Percentiles rank a stretch among this genome's conserved stretches.
Conservation (phyloP, 2,113 vertebrate species). For the Burhinus bistriatus region DNA sequence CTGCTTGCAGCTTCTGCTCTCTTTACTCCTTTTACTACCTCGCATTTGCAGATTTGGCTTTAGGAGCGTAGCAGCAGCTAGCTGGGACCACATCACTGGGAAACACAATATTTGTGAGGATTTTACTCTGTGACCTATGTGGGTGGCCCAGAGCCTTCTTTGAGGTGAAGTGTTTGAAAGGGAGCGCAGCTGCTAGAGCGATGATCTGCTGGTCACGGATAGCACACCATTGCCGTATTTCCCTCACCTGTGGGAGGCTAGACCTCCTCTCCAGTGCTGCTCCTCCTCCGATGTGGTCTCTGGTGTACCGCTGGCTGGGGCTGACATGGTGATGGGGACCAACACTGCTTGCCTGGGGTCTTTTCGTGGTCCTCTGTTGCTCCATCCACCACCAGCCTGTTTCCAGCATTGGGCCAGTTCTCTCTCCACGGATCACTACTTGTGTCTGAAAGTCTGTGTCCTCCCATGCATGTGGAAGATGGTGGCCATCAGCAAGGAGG, state of each 20-base stretch:
- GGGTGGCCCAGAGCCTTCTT: not conserved
- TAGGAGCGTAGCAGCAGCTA: not conserved
- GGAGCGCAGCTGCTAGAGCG: rapidly evolving
- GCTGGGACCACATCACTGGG: not conserved
- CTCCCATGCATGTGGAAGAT: not conserved
- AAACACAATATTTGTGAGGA: not conserved
- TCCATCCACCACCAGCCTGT: not conserved
- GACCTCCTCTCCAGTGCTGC: not conserved
- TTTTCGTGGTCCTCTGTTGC: not conserved
- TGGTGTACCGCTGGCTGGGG: not conserved
- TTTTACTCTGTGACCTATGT: rapidly evolving
- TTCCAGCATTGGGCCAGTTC: rapidly evolving
- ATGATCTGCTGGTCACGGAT: rapidly evolving
- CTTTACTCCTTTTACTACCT: not conserved
- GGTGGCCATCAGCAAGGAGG: no score
- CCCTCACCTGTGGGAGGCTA: not conserved
- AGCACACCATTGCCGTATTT: rapidly evolving
- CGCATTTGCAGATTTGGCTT: not conserved
- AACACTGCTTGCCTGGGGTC: not conserved
- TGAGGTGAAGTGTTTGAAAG: not conserved
- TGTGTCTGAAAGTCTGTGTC: not conserved
- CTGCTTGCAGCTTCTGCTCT: not conserved
- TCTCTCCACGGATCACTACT: not conserved
- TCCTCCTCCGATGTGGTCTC: rapidly evolving
- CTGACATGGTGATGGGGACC: not conserved